phyloP scores from a whole-genome alignment of 1,140 invertebrate species.

The Harlomillsia oculata region DNA sequence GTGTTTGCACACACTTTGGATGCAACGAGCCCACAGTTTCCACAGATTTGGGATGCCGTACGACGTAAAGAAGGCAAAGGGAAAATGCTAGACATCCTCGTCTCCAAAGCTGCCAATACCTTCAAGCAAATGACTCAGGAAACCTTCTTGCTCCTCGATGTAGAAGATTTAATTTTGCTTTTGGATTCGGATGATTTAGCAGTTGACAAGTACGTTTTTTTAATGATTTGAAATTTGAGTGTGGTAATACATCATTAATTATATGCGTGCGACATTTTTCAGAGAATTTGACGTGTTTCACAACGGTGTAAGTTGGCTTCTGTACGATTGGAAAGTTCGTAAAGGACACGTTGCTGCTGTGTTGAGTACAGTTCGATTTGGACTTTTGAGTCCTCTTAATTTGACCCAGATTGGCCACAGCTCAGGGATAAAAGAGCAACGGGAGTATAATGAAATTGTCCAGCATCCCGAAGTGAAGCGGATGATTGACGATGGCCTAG shows the following conservation, averaged over 20 bases:
- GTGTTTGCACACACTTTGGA: too few species aligned
- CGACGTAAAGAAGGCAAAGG: neutral
- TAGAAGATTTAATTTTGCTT: slow-evolving; percentile 13
- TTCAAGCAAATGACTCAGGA: too few species aligned
- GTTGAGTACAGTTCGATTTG: slow-evolving; percentile 57
- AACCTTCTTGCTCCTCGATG: too few species aligned
- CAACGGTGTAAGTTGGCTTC: slow-evolving; percentile 61
- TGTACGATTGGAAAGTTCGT: slow-evolving; percentile 53
- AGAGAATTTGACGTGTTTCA: slow-evolving; percentile 66
- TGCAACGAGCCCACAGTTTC: too few species aligned
- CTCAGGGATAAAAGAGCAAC: neutral
- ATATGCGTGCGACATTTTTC: too few species aligned
- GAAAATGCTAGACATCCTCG: slow-evolving; percentile 1
- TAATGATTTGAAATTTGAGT: too few species aligned
- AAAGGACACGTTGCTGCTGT: slow-evolving; percentile 47
- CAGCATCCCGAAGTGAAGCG: slow-evolving; percentile 5
- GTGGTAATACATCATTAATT: neutral
- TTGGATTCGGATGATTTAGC: slow-evolving; percentile 1
- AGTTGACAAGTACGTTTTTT: neutral
- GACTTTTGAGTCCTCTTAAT: slow-evolving; percentile 62
- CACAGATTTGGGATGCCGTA: slow-evolving; percentile 18
- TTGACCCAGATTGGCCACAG: slow-evolving; percentile 46
- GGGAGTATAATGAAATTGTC: neutral
- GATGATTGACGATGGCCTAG: slow-evolving; percentile 10
- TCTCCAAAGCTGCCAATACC: neutral